phyloP scores from a whole-genome alignment of 2,888 invertebrate genomes.

The Smittia sp. region DNA sequence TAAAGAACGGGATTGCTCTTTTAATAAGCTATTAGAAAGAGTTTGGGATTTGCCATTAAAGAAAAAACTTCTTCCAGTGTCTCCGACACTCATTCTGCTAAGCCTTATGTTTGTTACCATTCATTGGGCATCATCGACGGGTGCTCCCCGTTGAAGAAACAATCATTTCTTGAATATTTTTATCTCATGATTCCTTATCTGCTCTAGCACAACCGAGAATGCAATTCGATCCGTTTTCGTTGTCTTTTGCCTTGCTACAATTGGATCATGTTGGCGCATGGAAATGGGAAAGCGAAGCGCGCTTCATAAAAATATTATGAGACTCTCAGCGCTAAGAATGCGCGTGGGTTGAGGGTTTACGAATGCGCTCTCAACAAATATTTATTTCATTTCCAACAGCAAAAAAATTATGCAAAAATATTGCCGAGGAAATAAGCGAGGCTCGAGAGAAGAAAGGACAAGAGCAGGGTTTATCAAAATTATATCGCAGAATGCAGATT shows the following conservation, averaged over 20 bases:
- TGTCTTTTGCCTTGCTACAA: constrained; percentile 8
- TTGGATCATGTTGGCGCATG: constrained; percentile 1
- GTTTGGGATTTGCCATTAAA: neutral
- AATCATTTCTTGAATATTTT: constrained; percentile 2
- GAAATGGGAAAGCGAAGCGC: neutral
- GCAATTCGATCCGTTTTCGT: constrained; percentile 30
- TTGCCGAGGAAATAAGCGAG: constrained; percentile 6
- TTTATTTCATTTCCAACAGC: constrained; percentile 12
- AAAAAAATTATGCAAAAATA: constrained; percentile 19
- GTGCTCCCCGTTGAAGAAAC: neutral
- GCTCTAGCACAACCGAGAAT: neutral
- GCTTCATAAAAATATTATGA: neutral
- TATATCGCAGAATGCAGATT: constrained; percentile 20
- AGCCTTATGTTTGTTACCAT: no score
- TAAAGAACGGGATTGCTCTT: no score
- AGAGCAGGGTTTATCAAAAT: constrained; percentile 32
- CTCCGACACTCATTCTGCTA: no score
- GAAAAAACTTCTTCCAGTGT: no score
- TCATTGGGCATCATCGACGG: no score
- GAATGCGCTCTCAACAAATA: constrained; percentile 21
- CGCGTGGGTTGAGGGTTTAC: constrained; percentile 30
- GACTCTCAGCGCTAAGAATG: constrained; percentile 15
- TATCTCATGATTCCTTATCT: constrained; percentile 38
- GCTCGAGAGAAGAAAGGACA: neutral
- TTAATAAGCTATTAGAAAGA: no score